These are phyloP conservation scores for Drosophila sucinea DNA, from an alignment of 1,140 invertebrate genomes.

Conservation along the genomic window DNA sequence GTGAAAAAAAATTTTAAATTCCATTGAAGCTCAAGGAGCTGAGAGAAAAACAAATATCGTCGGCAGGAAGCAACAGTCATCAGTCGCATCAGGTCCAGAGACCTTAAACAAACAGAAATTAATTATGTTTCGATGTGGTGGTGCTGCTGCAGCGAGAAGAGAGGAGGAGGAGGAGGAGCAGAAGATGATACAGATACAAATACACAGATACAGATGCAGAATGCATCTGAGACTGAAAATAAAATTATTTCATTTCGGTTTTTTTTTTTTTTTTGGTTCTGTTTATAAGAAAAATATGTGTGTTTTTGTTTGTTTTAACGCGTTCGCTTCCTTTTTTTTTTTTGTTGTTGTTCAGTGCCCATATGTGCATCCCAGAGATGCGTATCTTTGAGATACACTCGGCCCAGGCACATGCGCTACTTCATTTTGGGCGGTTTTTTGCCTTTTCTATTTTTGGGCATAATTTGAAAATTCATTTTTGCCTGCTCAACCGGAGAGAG, in stretches of 20 bases:
- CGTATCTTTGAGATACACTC: conserved; percentile 66
- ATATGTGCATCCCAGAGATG: conserved; percentile 60
- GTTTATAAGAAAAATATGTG: conserved; percentile 77
- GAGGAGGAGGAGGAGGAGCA: not conserved
- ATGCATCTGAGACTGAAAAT: conserved; percentile 52
- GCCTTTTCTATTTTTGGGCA: conserved; percentile 62
- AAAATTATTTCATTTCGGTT: conserved; percentile 65
- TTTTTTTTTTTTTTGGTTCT: conserved; percentile 41
- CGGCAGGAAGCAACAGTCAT: conserved; percentile 73
- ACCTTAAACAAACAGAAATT: conserved; percentile 82
- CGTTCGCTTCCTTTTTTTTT: conserved; percentile 60
- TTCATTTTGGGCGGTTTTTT: conserved; percentile 7
- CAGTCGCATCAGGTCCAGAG: conserved; percentile 55
- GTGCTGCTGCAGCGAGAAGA: conserved; percentile 20
- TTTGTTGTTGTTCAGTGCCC: conserved; percentile 22
- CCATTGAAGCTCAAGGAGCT: conserved; percentile 74
- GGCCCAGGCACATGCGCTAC: conserved; percentile 15
- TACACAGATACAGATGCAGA: conserved; percentile 35
- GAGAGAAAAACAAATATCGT: conserved; percentile 60
- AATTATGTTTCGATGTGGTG: conserved; percentile 78
- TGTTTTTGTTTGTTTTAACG: conserved; percentile 80
- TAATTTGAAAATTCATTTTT: conserved; percentile 68
- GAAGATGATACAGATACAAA: conserved; percentile 33
- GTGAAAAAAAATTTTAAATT: conserved; percentile 67
- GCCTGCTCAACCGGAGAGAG: conserved; percentile 20